phyloP scores from a whole-genome alignment of 1,140 invertebrate genomes.

The Lasioglossum albipes region DNA sequence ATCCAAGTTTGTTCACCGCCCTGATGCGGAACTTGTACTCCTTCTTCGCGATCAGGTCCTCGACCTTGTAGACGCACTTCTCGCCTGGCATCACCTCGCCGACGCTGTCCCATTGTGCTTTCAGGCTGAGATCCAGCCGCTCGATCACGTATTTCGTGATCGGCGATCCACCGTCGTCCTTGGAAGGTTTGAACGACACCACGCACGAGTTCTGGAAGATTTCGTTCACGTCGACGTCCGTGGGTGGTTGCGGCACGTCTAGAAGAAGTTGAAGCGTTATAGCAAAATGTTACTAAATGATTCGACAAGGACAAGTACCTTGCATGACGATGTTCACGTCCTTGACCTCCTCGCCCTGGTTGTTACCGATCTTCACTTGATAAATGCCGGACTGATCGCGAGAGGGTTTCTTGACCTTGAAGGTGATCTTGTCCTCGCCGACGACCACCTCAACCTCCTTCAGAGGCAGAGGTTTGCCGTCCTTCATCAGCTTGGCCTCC shows the following conservation, averaged over 20 bases:
- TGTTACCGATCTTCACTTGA: slow-evolving; percentile 92
- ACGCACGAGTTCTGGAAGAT: slow-evolving; percentile 95
- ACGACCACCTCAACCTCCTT: slow-evolving; percentile 95
- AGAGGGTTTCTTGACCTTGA: slow-evolving; percentile 94
- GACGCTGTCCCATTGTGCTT: slow-evolving; percentile 93
- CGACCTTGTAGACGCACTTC: slow-evolving; percentile 89
- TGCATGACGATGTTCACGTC: slow-evolving; percentile 93
- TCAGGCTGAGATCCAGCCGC: slow-evolving; percentile 93
- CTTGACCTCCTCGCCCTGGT: slow-evolving; percentile 92
- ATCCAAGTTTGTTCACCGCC: slow-evolving; percentile 94
- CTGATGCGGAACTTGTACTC: slow-evolving; percentile 97
- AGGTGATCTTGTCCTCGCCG: slow-evolving; percentile 92
- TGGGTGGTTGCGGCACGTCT: slow-evolving; percentile 93
- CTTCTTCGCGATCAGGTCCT: slow-evolving; percentile 92
- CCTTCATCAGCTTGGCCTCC: slow-evolving; percentile 92
- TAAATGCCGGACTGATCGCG: slow-evolving; percentile 90
- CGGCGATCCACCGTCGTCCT: slow-evolving; percentile 95
- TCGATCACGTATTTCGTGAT: slow-evolving; percentile 96
- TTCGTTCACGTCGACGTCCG: slow-evolving; percentile 94
- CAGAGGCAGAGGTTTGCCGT: slow-evolving; percentile 90
- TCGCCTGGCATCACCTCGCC: slow-evolving; percentile 86
- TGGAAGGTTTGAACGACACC: slow-evolving; percentile 93
- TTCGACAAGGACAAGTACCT: slow-evolving; percentile 73
- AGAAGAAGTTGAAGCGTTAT: not conserved
- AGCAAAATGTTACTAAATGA: too few relatives aligned